Conservation (phyloP, 2,113 vertebrate genomes). For the Sinocyclocheilus anshuiensis region DNA sequence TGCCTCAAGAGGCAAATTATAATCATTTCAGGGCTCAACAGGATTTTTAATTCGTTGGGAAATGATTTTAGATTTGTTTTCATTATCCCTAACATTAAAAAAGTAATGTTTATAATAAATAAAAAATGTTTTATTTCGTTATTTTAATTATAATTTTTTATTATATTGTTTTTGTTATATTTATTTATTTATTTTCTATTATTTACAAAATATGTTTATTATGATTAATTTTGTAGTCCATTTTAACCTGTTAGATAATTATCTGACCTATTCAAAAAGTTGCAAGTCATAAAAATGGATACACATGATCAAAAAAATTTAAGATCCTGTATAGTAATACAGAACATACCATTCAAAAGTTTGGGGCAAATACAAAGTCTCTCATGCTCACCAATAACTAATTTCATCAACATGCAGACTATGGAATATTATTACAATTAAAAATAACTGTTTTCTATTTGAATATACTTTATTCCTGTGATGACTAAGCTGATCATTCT, state of each 20-base stretch:
- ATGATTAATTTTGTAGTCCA: background rate
- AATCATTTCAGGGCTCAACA: background rate
- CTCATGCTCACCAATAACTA: background rate
- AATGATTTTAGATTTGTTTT: no score
- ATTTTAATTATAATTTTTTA: no score
- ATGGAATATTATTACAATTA: background rate
- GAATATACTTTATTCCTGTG: no score
- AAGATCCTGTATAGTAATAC: background rate
- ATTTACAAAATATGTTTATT: background rate
- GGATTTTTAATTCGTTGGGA: background rate
- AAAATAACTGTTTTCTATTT: no score
- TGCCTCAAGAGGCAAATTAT: background rate
- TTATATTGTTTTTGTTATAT: background rate
- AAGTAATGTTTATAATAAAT: no score
- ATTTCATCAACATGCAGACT: background rate
- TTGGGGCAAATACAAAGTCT: background rate
- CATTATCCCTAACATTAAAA: no score
- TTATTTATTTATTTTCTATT: background rate
- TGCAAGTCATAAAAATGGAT: no score
- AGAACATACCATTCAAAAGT: background rate
- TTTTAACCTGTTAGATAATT: no score
- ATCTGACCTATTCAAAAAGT: no score
- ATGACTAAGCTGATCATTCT: no score
- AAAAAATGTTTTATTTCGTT: no score
- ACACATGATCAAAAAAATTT: no score